Evolutionary conservation across 2,113 vertebrate genomes (phyloP).

Genomic region (Chloropsis cyanopogon): DNA sequence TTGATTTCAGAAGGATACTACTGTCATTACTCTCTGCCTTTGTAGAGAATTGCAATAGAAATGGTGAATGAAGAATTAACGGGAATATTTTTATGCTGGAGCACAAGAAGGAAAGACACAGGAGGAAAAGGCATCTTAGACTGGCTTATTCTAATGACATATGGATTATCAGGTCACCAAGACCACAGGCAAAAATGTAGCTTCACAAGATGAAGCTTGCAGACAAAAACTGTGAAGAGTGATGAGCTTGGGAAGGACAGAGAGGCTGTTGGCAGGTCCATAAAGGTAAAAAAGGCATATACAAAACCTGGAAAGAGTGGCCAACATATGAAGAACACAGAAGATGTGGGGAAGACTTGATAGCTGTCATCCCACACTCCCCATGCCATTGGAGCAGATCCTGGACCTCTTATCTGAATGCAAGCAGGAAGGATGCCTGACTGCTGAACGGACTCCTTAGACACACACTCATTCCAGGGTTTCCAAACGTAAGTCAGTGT

Average conservation of each 20-base stretch:
- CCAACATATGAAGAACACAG: background rate
- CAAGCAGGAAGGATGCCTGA: background rate
- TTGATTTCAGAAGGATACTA: background rate
- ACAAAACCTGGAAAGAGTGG: background rate
- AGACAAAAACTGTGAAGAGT: background rate
- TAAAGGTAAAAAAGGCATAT: background rate
- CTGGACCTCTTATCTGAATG: background rate
- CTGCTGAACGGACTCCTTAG: background rate
- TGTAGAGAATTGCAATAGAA: background rate
- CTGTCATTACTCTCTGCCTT: background rate
- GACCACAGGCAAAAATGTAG: background rate
- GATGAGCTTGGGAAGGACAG: background rate
- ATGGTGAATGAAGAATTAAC: background rate
- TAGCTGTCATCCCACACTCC: background rate
- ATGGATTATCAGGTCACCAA: background rate
- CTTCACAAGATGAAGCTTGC: background rate
- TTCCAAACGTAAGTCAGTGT: background rate
- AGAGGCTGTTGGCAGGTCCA: background rate
- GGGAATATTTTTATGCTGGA: background rate
- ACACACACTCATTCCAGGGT: background rate
- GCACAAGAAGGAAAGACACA: background rate
- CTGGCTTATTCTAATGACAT: background rate
- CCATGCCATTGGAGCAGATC: background rate
- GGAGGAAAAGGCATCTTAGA: background rate
- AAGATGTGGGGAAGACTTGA: background rate